Evolutionary conservation across 1,140 invertebrate genomes (phyloP).

Genomic region (Eriocheir sinensis): DNA sequence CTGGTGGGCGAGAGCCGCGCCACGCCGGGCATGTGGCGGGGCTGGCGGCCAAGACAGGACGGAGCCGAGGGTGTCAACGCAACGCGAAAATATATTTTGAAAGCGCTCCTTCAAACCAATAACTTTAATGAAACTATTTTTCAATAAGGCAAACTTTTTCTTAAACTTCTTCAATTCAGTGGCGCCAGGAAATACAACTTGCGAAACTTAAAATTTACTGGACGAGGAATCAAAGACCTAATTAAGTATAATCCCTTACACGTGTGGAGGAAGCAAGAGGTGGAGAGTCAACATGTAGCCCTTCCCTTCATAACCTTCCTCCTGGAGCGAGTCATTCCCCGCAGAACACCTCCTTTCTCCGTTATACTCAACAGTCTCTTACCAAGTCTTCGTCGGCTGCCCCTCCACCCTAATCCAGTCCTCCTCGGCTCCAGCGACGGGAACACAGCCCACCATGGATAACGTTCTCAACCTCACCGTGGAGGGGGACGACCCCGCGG

Average conservation of each 20-base stretch:
- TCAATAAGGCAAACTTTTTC: constrained; percentile 9
- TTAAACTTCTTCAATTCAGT: not conserved
- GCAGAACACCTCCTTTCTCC: not conserved
- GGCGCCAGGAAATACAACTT: not conserved
- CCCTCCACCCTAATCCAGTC: not conserved
- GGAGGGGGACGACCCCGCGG: constrained; percentile 38
- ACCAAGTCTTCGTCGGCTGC: not conserved
- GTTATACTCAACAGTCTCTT: not conserved
- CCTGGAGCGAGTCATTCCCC: not conserved
- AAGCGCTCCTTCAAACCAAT: not conserved
- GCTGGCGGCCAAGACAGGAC: not conserved
- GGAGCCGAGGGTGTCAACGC: not conserved
- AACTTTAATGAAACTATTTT: not conserved
- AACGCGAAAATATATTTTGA: not conserved
- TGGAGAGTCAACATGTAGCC: constrained; percentile 14
- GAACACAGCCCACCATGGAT: constrained; percentile 45
- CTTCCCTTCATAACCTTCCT: too few relatives aligned
- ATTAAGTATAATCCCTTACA: not conserved
- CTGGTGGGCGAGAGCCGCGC: not conserved
- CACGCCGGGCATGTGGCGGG: not conserved
- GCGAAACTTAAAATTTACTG: not conserved
- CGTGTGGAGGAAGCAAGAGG: too few relatives aligned
- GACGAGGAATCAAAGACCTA: not conserved
- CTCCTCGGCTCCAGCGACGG: not conserved
- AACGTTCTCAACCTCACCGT: constrained; percentile 34